Base-by-base conservation (phyloP, 37 sponge, comb jelly and placozoan species). In the Tethya wilhelma region DNA sequence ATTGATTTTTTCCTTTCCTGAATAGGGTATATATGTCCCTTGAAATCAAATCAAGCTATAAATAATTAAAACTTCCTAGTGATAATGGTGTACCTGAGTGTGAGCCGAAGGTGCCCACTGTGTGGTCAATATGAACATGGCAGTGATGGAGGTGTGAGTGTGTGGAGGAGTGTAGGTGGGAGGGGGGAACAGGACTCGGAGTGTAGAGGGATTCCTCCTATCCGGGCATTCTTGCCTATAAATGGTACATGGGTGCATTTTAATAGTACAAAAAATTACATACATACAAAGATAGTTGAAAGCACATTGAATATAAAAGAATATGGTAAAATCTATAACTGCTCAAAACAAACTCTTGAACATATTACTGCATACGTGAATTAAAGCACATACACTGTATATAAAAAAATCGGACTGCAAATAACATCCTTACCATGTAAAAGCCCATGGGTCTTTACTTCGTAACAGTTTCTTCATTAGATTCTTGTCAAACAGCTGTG, bases 141-240 rank as follows among this genome's bases (percentile, higher is more conserved):
- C 38, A 44, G 3, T 46, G 2, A n/a, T 5, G 2, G 55, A 49
- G 9, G 53, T 49, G 14, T 49, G 53, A 14, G 14, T 14, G 14
- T 9, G 14, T 9, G 53, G 53, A 9, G 14, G 53, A 49, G 14
- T 9, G 53, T 49, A 9, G 14, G 53, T 49, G 53, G 53, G 53
- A 31, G 73, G 8, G 4, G 73, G 73, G 30, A 72, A 32, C 1
- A 72, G 4, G 4, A 4, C 30, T 19, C 41, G 73, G 12, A 72
- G 49, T 12, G 56, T 72, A 2, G 29, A 25, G 1, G 73, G 73
- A 29, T 72, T 72, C 36, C 11, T 28, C n/a, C 11, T 9, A 29
- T 45, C 55, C 31, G 73, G 73, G 49, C 73, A 72, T 34, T 72
- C 73, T 49, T 49, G 26, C 73, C 73, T 72, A 49, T 4, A 46